Evolutionary conservation across 2,888 invertebrate genomes (phyloP), one percentile per base, ranked within the genome.

Genomic region (Chymomyza caudatula): DNA sequence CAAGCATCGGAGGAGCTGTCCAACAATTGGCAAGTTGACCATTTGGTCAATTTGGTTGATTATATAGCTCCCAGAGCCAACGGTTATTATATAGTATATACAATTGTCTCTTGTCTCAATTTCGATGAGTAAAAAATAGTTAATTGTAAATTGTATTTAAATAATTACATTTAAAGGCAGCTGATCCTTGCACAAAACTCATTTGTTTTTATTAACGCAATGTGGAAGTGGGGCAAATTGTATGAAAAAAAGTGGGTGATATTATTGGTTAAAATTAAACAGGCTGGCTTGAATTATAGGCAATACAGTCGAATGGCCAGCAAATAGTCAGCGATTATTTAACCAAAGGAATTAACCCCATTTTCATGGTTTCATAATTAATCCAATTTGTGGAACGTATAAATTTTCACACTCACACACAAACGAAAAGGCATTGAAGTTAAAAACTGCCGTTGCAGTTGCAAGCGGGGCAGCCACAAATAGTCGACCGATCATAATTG

Each of bases 271-370:
- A 15, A 47, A 17, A 17, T 47, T 17, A 47, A 37, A 37, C 29
- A 37, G 29, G 11, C 29, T 11, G 29, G 29, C 11, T 37, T 37
- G 29, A 13, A 47, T 47, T 17, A 47, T 6, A 15, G 44, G 15
- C 19, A 20, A 22, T 51, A 11, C 51, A 69, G 65, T 73, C 69
- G 74, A 73, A 73, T 69, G 73, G 65, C 60, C 74, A 20, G 51
- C 51, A 47, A 47, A 70, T 52, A 60, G 63, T 51, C 63, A 60
- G 61, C 67, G 69, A 76, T 76, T 74, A 78, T 81, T 76, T 81
- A 84, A 78, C 78, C 79, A 74, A 77, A 71, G 75, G 74, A 75
- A 78, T 86, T 85, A 86, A 85, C 87, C 87, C 85, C 86, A 79
- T 78, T 85, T 82, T 74, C 80, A 76, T 74, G 83, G 78, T 73